Evolutionary conservation across 1,140 invertebrate genomes (phyloP).

Genomic region (Drosophila guanche): DNA sequence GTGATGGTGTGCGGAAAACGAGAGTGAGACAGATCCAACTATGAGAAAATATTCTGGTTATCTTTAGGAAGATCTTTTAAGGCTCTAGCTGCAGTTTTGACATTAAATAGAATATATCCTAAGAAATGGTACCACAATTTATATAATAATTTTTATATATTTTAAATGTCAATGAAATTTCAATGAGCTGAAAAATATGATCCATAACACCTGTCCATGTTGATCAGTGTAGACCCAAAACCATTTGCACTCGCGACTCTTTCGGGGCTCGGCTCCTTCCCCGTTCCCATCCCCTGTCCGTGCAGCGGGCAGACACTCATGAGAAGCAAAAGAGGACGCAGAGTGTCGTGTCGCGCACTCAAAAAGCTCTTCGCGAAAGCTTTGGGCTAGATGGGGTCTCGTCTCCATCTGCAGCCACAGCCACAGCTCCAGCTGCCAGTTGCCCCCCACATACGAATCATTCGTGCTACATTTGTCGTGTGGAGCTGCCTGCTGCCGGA

Average conservation of each 20-base stretch:
- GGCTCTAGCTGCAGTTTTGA: no score
- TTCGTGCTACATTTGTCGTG: constrained; percentile 63
- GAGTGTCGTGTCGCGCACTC: constrained; percentile 5
- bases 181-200: no score
- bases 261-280: background rate
- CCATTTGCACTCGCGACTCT: constrained; percentile 13
- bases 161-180: no score
- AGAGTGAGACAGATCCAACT: no score
- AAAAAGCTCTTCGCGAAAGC: constrained; percentile 30
- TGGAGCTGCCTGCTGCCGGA: constrained; percentile 53
- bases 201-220: background rate
- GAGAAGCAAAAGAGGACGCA: constrained; percentile 29
- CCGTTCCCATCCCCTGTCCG: constrained; percentile 11
- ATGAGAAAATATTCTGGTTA: no score
- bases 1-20: no score
- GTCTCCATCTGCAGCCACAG: no score
- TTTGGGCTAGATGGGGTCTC: constrained; percentile 1
- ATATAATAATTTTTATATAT: background rate
- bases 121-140: no score
- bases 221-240: constrained; percentile 27
- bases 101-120: no score
- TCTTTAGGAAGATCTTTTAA: no score
- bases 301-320: background rate
- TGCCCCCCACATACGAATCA: constrained; percentile 24
- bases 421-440: no score